These are phyloP conservation scores for Dreissena polymorpha DNA, from an alignment of 1,140 invertebrate genomes.

Conservation along the genomic window DNA sequence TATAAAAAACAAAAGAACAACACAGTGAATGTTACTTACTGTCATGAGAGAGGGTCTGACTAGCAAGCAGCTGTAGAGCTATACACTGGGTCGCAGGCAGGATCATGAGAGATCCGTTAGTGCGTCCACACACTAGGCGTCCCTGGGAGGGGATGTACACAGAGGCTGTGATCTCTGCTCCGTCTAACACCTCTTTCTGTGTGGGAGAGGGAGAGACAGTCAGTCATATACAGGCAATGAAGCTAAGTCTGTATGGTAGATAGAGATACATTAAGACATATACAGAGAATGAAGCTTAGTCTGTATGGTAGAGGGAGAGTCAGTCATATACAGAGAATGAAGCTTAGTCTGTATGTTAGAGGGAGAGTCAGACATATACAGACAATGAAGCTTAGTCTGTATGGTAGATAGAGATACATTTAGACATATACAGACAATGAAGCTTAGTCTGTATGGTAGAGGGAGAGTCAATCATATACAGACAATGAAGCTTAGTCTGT, in stretches of 20 bases:
- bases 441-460: conserved; percentile 57
- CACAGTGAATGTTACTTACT: conserved; percentile 41
- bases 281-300: not conserved
- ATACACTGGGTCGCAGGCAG: conserved; percentile 96
- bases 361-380: not conserved
- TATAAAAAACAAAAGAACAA: no score
- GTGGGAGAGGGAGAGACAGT: not conserved
- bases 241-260: conserved; percentile 46
- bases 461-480: not conserved
- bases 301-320: conserved; percentile 49
- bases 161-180: conserved; percentile 72
- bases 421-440: not conserved
- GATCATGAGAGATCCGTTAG: conserved; percentile 98
- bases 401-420: not conserved
- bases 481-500: conserved; percentile 57
- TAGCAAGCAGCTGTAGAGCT: conserved; percentile 92
- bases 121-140: conserved; percentile 94
- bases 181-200: conserved; percentile 66
- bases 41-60: conserved; percentile 76
- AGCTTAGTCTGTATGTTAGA: conserved; percentile 56
- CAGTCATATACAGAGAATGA: not conserved
- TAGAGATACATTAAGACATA: not conserved
- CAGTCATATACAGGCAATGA: not conserved
- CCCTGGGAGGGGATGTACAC: conserved; percentile 96
- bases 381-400: conserved; percentile 57